Percentiles rank a stretch among this genome's conserved stretches.
Evolutionary conservation across 2,888 invertebrate species (phyloP).

Genomic region (Epirrita christyi): DNA sequence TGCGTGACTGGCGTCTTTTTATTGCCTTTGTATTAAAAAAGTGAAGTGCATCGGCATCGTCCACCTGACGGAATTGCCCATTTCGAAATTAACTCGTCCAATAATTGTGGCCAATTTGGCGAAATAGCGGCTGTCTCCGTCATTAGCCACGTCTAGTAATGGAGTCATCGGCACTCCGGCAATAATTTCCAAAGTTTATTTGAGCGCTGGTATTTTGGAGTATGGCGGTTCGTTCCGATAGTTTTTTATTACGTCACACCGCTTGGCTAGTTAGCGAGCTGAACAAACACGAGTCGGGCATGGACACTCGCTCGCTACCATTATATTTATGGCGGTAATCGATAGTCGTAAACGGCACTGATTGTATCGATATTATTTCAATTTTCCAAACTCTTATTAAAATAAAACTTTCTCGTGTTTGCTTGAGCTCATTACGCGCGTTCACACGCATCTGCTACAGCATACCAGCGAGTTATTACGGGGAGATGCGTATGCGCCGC

Average conservation of each 20-base stretch:
- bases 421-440: conserved; percentile 60
- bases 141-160: conserved; percentile 66
- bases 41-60: conserved; percentile 51
- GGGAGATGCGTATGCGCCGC: conserved; percentile 42
- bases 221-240: conserved; percentile 55
- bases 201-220: conserved; percentile 54
- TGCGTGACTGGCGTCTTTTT: conserved; percentile 79
- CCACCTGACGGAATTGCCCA: conserved; percentile 62
- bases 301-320: conserved; percentile 48
- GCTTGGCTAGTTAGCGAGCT: conserved; percentile 42
- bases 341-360: conserved; percentile 57
- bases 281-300: conserved; percentile 57
- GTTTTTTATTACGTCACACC: conserved; percentile 53
- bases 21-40: conserved; percentile 82
- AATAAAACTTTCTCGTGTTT: conserved; percentile 60
- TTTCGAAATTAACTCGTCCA: conserved; percentile 56
- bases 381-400: conserved; percentile 50
- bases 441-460: conserved; percentile 54
- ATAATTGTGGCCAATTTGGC: conserved; percentile 72
- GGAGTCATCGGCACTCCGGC: conserved; percentile 53
- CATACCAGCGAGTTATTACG: conserved; percentile 49
- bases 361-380: conserved; percentile 65
- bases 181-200: conserved; percentile 57
- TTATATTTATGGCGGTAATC: conserved; percentile 55
- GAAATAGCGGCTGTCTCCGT: conserved; percentile 49